A percentile compares a stretch with the other conserved stretches of the same genome.
Conservation (phyloP, 1,140 invertebrate genomes). For the Ctenoplectra terminalis region DNA sequence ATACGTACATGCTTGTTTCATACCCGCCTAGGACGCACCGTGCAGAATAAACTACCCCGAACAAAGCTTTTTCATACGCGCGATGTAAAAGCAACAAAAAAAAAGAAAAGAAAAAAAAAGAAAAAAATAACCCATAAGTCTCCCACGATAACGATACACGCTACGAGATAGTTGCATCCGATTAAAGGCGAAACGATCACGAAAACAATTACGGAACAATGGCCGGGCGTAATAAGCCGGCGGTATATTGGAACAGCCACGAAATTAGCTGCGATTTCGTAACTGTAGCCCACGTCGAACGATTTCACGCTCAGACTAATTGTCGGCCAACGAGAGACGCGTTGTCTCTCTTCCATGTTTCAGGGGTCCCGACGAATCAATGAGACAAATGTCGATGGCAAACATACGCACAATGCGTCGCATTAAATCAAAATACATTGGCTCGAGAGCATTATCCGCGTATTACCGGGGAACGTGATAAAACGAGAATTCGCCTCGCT, state of each 20-base stretch:
- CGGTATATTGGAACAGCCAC: neutral
- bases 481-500: slow-evolving; percentile 47
- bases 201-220: slow-evolving; percentile 24
- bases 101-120: no score
- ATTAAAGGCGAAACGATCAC: slow-evolving; percentile 13
- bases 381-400: slow-evolving; percentile 53
- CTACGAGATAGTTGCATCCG: neutral
- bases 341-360: slow-evolving; percentile 1
- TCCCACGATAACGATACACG: neutral
- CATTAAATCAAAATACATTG: slow-evolving; percentile 63
- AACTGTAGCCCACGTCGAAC: slow-evolving; percentile 23
- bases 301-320: slow-evolving; percentile 53
- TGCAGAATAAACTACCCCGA: neutral
- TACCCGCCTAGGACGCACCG: no score
- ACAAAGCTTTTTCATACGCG: neutral
- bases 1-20: no score
- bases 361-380: slow-evolving; percentile 44
- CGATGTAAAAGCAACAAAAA: no score
- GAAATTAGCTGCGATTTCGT: slow-evolving; percentile 54
- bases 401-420: slow-evolving; percentile 41
- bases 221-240: slow-evolving; percentile 5
- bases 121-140: neutral
- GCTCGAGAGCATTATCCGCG: slow-evolving; percentile 44
- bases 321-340: slow-evolving; percentile 30
- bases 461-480: slow-evolving; percentile 55